These are phyloP conservation scores for Coregonus sp. DNA, from an alignment of 2,797 vertebrate genomes.

Conservation along the genomic window DNA sequence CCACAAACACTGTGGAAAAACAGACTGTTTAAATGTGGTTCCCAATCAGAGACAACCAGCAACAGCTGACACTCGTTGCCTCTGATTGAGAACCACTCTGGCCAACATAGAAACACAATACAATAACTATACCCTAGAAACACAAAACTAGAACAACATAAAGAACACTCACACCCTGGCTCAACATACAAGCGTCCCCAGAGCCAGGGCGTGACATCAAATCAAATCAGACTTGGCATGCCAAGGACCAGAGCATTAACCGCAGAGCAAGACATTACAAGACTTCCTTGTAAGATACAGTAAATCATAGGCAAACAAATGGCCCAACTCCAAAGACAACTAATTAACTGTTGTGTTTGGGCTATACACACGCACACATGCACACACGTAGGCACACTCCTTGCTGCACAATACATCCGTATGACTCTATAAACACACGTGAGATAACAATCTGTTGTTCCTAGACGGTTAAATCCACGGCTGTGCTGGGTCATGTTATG, in stretches of 20 bases:
- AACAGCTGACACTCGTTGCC: too few relatives aligned
- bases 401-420: background rate
- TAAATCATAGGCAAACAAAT: background rate
- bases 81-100: too few relatives aligned
- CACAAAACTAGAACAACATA: too few relatives aligned
- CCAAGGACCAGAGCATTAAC: background rate
- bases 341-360: background rate
- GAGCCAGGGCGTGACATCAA: background rate
- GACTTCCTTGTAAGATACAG: background rate
- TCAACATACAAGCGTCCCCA: too few relatives aligned
- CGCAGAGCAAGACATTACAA: background rate
- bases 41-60: too few relatives aligned
- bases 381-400: slow-evolving; percentile 13
- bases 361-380: background rate
- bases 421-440: background rate
- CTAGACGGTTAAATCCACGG: background rate
- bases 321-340: slow-evolving; percentile 6
- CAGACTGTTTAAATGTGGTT: too few relatives aligned
- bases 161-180: too few relatives aligned
- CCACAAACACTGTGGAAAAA: too few relatives aligned
- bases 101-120: too few relatives aligned
- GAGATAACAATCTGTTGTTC: background rate
- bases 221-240: background rate
- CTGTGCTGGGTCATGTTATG: slow-evolving; percentile 21
- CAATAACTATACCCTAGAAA: too few relatives aligned